Percentiles rank a stretch among this genome's conserved stretches.
Evolutionary conservation across 1,140 invertebrate genomes (phyloP).

Genomic region (Phthorimaea operculella): DNA sequence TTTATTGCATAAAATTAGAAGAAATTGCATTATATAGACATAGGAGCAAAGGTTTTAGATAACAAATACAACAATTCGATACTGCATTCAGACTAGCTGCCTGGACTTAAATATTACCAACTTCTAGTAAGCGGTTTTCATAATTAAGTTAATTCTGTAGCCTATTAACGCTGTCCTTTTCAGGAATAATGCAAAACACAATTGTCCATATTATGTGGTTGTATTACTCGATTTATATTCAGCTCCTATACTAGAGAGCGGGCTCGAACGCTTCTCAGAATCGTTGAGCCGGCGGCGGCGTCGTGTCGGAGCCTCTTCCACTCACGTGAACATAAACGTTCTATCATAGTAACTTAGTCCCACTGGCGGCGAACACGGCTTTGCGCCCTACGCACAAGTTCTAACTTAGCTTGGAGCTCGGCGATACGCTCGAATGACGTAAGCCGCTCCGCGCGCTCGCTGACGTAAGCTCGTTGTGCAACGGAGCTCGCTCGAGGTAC

Average conservation of each 20-base stretch:
- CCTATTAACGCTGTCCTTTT: too few species aligned
- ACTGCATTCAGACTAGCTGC: too few species aligned
- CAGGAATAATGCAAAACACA: too few species aligned
- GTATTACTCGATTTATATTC: conserved; percentile 61
- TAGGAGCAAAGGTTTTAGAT: too few species aligned
- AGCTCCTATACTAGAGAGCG: conserved; percentile 63
- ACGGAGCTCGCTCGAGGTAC: conserved; percentile 59
- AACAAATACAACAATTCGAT: too few species aligned
- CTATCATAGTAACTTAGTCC: conserved; percentile 50
- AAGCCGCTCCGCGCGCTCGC: conserved; percentile 60
- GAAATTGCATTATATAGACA: too few species aligned
- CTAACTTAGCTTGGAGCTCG: conserved; percentile 30
- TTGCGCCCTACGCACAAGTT: conserved; percentile 27
- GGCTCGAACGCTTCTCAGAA: conserved; percentile 62
- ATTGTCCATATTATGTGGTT: conserved; percentile 11
- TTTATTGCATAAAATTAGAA: too few species aligned
- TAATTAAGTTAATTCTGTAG: too few species aligned
- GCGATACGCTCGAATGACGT: conserved; percentile 58
- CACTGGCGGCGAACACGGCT: conserved; percentile 25
- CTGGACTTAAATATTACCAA: too few species aligned
- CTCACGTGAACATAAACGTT: conserved; percentile 66
- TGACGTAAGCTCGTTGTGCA: conserved; percentile 68
- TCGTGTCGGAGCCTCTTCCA: conserved; percentile 64
- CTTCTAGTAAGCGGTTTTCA: too few species aligned
- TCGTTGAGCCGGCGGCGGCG: conserved; percentile 60